These are phyloP conservation scores for Cephus cinctus DNA, from an alignment of 1,140 invertebrate genomes.

Conservation along the genomic window DNA sequence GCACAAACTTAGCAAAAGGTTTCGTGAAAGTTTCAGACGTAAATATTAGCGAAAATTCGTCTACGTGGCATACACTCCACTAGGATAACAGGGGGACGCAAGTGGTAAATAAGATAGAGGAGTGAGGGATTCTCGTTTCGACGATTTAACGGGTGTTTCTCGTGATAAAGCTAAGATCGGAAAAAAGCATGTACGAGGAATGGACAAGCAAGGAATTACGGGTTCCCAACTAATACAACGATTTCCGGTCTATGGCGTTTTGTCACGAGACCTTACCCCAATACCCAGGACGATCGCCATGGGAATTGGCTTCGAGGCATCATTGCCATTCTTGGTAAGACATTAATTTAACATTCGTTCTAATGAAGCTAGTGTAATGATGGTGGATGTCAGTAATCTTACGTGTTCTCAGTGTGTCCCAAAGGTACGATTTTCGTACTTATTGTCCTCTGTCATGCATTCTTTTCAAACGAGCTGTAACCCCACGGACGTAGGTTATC, in stretches of 20 bases:
- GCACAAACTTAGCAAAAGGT: too few species aligned
- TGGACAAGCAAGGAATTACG: not conserved
- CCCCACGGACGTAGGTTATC: too few species aligned
- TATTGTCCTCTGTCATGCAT: slow-evolving; percentile 29
- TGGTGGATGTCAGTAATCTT: slow-evolving; percentile 25
- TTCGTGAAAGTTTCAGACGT: too few species aligned
- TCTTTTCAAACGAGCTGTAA: too few species aligned
- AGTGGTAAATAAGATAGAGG: too few species aligned
- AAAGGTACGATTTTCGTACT: slow-evolving; percentile 15
- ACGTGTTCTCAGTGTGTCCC: not conserved
- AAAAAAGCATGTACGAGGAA: too few species aligned
- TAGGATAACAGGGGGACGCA: too few species aligned
- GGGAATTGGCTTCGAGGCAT: slow-evolving; percentile 22
- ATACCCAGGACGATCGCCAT: slow-evolving; percentile 12
- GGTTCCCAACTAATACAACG: slow-evolving; percentile 5
- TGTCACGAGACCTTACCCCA: slow-evolving; percentile 19
- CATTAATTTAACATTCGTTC: slow-evolving; percentile 23
- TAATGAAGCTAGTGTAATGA: slow-evolving; percentile 21
- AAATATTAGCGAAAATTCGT: too few species aligned
- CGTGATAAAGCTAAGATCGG: too few species aligned
- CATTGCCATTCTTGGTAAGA: slow-evolving; percentile 16
- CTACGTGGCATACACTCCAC: too few species aligned
- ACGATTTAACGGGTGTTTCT: too few species aligned
- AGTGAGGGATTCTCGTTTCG: too few species aligned
- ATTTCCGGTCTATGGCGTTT: slow-evolving; percentile 15